Base-by-base conservation (phyloP, 2,797 vertebrate genomes). In the Borostomias antarcticus region DNA sequence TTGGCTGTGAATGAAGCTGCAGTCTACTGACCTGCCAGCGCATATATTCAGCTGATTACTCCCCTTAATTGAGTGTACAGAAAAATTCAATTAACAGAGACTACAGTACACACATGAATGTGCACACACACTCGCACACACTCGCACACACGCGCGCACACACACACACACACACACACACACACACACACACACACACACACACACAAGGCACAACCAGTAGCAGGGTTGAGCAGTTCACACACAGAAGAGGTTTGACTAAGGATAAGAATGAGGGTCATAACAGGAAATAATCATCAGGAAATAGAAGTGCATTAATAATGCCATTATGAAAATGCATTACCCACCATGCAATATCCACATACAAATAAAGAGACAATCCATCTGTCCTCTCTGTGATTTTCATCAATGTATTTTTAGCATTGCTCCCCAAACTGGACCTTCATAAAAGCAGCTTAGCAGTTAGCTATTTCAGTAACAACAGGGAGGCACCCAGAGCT, bases 51-150 rank as follows among this genome's bases (percentile, higher is more conserved):
- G 64, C 77, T 68, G 77, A 82, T 82, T 82, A 81, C 73, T 66
- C 64, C 57, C 45, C 58, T 47, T 75, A 77, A 77, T 64, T 75
- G 68, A 58, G 68, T 70, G 62, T 72, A 68, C 58, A 64, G 72
- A 77, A 68, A 76, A 80, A 82, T 82, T 76, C 64, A 80, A 82
- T 84, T 82, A 72, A 63, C 69, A 65, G 57, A 60, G 69, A 80
- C 62, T 53, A 45, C 13, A 53, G 69, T n/a, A n/a, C n/a, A n/a
- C n/a, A n/a, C n/a, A n/a, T n/a, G n/a, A n/a, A n/a, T n/a, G n/a
- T n/a, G n/a, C n/a, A n/a, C n/a, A n/a, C n/a, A n/a, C n/a, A n/a
- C 58, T 68, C 64, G 69, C 72, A 64, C 59, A 63, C 54, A 58
- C 61, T n/a, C 58, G 40, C 26, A 68, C 62, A 71, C 73, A 78